These are phyloP conservation scores for Merluccius polli DNA, from an alignment of 2,797 vertebrate genomes.

Conservation along the genomic window DNA sequence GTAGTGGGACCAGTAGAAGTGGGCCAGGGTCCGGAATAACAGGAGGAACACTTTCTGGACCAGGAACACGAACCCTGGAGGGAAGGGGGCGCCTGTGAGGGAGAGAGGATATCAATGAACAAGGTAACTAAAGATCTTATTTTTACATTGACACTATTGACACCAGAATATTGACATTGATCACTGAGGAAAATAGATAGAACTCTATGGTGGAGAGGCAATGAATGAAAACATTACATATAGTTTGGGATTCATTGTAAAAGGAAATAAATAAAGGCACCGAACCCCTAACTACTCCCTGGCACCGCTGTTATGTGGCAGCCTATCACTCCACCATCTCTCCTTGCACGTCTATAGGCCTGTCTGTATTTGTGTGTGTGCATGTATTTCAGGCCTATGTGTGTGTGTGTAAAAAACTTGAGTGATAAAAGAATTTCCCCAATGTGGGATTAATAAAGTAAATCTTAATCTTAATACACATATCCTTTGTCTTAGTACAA, in stretches of 20 bases:
- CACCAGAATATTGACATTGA: neutral
- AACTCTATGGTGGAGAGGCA: neutral
- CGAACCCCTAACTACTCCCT: too few species aligned
- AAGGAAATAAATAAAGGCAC: neutral
- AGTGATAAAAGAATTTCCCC: too few species aligned
- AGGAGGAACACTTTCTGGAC: slow-evolving; percentile 80
- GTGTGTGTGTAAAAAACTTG: too few species aligned
- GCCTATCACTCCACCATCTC: too few species aligned
- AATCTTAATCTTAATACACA: too few species aligned
- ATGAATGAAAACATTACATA: neutral
- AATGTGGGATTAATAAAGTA: too few species aligned
- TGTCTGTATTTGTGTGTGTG: too few species aligned
- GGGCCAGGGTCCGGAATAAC: slow-evolving; percentile 78
- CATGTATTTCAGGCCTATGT: too few species aligned
- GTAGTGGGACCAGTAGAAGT: slow-evolving; percentile 81
- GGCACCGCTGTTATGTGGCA: too few species aligned
- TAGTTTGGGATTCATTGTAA: neutral
- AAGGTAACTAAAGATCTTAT: neutral
- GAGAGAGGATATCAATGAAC: neutral
- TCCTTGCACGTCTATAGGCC: too few species aligned
- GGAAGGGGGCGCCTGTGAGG: slow-evolving; percentile 69
- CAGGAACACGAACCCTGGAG: slow-evolving; percentile 72
- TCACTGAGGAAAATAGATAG: neutral
- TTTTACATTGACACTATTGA: neutral
- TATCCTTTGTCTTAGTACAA: neutral